phyloP scores from a whole-genome alignment of 2,888 invertebrate genomes.

The Tenthredo amoena region DNA sequence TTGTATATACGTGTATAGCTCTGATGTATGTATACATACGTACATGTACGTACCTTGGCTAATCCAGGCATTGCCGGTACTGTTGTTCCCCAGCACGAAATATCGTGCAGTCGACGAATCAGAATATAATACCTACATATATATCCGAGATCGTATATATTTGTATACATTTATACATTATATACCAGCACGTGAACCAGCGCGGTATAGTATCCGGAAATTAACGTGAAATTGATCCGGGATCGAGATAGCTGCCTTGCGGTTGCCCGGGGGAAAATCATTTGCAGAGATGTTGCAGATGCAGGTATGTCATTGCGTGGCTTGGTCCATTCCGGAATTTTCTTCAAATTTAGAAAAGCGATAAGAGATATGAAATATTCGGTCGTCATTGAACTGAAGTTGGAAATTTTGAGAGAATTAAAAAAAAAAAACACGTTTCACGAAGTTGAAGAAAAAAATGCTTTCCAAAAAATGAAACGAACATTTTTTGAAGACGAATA shows the following conservation, averaged over 20 bases:
- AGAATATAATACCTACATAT: not conserved
- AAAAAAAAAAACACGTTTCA: not conserved
- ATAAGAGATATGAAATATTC: not conserved
- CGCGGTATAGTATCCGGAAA: not conserved
- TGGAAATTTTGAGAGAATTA: not conserved
- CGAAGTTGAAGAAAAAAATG: not conserved
- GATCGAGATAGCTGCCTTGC: not conserved
- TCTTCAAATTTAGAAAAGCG: not conserved
- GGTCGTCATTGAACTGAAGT: not conserved
- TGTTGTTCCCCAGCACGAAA: not conserved
- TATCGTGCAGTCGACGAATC: slow-evolving; percentile 14
- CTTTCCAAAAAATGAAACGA: not conserved
- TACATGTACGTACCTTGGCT: too few species aligned
- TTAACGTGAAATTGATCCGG: slow-evolving; percentile 22
- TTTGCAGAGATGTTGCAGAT: not conserved
- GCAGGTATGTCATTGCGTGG: not conserved
- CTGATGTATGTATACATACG: not conserved
- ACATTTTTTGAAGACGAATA: not conserved
- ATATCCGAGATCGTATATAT: not conserved
- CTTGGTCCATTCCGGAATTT: not conserved
- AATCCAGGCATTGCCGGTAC: not conserved
- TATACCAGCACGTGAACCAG: not conserved
- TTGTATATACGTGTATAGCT: not conserved
- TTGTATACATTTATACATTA: not conserved
- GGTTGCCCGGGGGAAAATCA: not conserved